Percentiles rank a stretch among this genome's conserved stretches.
phyloP scores from a whole-genome alignment of 2,797 vertebrate genomes.

The Galagoides demidoff region DNA sequence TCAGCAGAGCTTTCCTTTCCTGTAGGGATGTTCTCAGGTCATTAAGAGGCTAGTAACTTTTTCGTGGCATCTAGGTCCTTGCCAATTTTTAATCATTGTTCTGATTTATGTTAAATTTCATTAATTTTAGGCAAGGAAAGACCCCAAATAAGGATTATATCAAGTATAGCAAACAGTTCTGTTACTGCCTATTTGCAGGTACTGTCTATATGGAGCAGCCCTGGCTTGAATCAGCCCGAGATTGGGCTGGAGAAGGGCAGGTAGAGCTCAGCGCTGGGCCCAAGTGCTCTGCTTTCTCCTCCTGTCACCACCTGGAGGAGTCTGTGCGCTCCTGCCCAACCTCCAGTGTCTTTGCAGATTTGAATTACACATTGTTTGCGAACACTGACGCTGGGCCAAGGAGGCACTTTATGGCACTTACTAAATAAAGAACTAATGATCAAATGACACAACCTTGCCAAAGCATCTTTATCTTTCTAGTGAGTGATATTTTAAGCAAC shows the following conservation, averaged over 20 bases:
- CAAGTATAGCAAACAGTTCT: constrained; percentile 15
- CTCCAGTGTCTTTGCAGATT: constrained; percentile 80
- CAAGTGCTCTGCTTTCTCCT: constrained; percentile 25
- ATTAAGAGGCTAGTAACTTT: not conserved
- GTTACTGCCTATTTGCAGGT: constrained; percentile 30
- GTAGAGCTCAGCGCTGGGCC: constrained; percentile 62
- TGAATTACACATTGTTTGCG: constrained; percentile 85
- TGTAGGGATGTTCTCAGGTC: not conserved
- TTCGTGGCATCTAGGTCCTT: not conserved
- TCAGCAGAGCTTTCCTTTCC: not conserved
- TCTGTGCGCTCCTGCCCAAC: constrained; percentile 81
- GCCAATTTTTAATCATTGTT: not conserved
- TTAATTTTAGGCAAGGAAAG: not conserved
- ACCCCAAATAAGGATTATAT: not conserved
- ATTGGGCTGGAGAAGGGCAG: not conserved
- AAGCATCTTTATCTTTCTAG: constrained; percentile 83
- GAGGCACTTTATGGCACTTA: constrained; percentile 82
- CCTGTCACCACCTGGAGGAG: constrained; percentile 70
- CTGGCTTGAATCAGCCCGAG: not conserved
- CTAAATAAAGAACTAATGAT: constrained; percentile 80
- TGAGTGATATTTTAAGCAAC: constrained; percentile 83
- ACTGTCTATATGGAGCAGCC: not conserved
- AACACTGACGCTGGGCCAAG: constrained; percentile 83
- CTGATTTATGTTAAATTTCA: not conserved
- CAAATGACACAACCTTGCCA: constrained; percentile 81